Evolutionary conservation across 2,888 invertebrate genomes (phyloP), one percentile per base, ranked within the genome.

Genomic region (Epiperipatus broadwayi): DNA sequence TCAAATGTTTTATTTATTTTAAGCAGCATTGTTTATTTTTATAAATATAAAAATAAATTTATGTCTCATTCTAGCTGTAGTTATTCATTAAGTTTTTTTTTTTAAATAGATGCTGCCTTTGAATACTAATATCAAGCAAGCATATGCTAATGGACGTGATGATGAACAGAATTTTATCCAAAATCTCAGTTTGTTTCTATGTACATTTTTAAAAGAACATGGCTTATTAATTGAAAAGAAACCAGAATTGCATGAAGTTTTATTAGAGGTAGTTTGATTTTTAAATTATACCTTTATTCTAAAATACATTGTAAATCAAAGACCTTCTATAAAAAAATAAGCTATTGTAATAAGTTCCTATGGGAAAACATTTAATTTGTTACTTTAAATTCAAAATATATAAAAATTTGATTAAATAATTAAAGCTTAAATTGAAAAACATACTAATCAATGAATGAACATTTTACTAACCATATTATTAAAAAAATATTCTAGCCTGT

Each of bases 141-240:
- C 93, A 2, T 99, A 95, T 63, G 77, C 84, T 35, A 71, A 74
- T 47, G 95, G 95, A 18, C 72, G 76, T 50, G 93, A 95, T 61
- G 81, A 85, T 55, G 95, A 99, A 58, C 97, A 99, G 61, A 87
- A 91, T 55, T 95, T 99, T 58, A 93, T 99, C 44, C 93, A 95
- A 57, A 95, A 97, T 64, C 68, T 99, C 48, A 89, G 93, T 39
- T 71, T 97, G 65, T 97, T 99, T 61, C 67, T 97, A 37, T 91
- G 89, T 60, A 87, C 91, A 46, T 95, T 80, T 62, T 66, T 99
- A 29, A 91, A 91, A 60, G 91, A 93, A 54, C 95, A 95, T 60
- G 85, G 84, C n/a, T 69, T 68, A 44, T 66, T 85, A 33, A 76
- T 83, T 30, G 87, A 89, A 56, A 77, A 77, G 54, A 72, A 78